These are phyloP conservation scores for Silurus lanzhouensis DNA, from an alignment of 2,797 vertebrate genomes.

Conservation along the genomic window DNA sequence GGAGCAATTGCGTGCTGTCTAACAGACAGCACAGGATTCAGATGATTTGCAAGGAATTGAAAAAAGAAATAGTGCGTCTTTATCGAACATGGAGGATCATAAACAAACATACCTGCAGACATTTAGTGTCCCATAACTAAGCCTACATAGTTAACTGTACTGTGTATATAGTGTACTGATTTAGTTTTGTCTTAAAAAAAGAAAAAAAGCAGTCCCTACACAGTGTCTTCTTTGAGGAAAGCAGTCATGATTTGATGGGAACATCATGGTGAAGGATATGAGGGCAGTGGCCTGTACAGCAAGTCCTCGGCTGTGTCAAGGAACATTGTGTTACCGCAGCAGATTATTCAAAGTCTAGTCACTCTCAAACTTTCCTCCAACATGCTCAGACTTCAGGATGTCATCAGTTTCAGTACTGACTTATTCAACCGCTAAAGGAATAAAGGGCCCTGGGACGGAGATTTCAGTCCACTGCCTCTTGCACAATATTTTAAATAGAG, in stretches of 20 bases:
- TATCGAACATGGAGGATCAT: too few relatives aligned
- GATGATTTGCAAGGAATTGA: too few relatives aligned
- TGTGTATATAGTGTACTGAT: too few relatives aligned
- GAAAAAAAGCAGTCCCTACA: background rate
- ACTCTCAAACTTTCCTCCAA: background rate
- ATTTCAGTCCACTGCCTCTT: background rate
- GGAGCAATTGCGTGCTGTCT: background rate
- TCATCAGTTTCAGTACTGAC: background rate
- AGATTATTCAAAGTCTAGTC: constrained; percentile 17
- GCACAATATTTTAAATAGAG: background rate
- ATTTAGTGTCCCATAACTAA: background rate
- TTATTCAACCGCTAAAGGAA: background rate
- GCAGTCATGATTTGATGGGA: background rate
- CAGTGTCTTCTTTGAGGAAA: background rate
- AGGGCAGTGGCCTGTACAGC: constrained; percentile 2
- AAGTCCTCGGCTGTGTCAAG: background rate
- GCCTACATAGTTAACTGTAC: too few relatives aligned
- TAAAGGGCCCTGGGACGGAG: background rate
- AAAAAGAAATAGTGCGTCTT: background rate
- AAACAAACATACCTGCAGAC: background rate
- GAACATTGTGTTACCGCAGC: constrained; percentile 3
- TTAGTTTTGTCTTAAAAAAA: background rate
- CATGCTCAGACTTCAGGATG: background rate
- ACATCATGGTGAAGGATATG: background rate
- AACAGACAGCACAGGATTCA: background rate